phyloP scores from a whole-genome alignment of 2,113 vertebrate species.

The Scolopax mira region DNA sequence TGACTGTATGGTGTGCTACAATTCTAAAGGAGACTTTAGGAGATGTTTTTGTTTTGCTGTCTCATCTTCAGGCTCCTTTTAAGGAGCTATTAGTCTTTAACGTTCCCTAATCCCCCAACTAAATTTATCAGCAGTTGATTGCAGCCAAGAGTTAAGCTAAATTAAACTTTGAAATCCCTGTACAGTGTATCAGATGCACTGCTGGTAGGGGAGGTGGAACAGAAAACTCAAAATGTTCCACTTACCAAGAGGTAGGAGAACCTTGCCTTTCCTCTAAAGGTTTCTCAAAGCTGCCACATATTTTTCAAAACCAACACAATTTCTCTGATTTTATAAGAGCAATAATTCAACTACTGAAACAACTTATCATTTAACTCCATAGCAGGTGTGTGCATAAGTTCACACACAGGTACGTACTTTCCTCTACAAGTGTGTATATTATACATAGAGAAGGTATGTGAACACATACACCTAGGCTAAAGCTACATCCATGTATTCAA shows the following conservation, averaged over 20 bases:
- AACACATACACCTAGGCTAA: neutral
- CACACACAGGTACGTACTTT: neutral
- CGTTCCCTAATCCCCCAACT: constrained; percentile 68
- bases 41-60: constrained; percentile 12
- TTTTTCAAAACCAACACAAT: neutral
- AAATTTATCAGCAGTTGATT: constrained; percentile 72
- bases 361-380: neutral
- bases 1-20: neutral
- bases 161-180: constrained; percentile 73
- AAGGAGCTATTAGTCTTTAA: constrained; percentile 71
- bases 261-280: neutral
- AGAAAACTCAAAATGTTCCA: constrained; percentile 31
- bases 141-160: constrained; percentile 77
- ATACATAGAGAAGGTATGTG: neutral
- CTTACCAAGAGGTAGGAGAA: neutral
- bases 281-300: neutral
- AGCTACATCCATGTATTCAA: neutral
- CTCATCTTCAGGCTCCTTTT: constrained; percentile 65
- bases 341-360: neutral
- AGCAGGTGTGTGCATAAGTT: neutral
- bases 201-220: neutral
- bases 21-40: neutral
- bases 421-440: neutral
- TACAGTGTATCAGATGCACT: constrained; percentile 66
- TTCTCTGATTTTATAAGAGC: neutral